These are phyloP conservation scores for Callipepla californica DNA, from an alignment of 2,113 vertebrate species.

Conservation along the genomic window DNA sequence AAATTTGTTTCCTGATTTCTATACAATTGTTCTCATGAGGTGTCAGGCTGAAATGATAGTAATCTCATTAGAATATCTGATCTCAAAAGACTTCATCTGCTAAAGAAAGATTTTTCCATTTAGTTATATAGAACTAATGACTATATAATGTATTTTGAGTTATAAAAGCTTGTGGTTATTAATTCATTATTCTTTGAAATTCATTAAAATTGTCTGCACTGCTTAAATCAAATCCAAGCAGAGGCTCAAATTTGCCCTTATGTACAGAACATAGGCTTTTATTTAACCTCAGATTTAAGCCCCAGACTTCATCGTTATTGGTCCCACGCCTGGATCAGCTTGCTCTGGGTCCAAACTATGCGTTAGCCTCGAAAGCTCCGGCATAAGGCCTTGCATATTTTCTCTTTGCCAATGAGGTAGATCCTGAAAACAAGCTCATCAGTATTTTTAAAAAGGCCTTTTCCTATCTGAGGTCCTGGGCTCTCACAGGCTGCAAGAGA, in stretches of 20 bases:
- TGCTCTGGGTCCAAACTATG: not conserved
- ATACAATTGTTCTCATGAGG: constrained; percentile 13
- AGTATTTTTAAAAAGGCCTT: not conserved
- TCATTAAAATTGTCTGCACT: constrained; percentile 40
- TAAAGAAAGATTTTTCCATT: constrained; percentile 66
- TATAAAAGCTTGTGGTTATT: constrained; percentile 65
- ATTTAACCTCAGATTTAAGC: not conserved
- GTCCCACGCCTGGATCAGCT: not conserved
- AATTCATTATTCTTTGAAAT: constrained; percentile 66
- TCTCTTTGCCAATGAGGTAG: not conserved
- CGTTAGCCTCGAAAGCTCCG: not conserved
- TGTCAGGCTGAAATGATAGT: constrained; percentile 56
- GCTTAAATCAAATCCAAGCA: constrained; percentile 29
- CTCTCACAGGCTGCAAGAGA: not conserved
- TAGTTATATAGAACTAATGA: constrained; percentile 62
- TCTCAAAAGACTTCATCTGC: constrained; percentile 50
- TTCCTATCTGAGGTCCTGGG: not conserved
- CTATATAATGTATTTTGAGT: constrained; percentile 50
- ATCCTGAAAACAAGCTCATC: not conserved
- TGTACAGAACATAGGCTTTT: not conserved
- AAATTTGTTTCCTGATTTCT: constrained; percentile 52
- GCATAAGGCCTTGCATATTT: not conserved
- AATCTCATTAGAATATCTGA: constrained; percentile 63
- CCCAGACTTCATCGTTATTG: not conserved
- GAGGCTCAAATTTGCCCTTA: not conserved